Evolutionary conservation across 2,888 invertebrate genomes (phyloP), one percentile per base, ranked within the genome.

Genomic region (Chaetogeoica ovagalla): DNA sequence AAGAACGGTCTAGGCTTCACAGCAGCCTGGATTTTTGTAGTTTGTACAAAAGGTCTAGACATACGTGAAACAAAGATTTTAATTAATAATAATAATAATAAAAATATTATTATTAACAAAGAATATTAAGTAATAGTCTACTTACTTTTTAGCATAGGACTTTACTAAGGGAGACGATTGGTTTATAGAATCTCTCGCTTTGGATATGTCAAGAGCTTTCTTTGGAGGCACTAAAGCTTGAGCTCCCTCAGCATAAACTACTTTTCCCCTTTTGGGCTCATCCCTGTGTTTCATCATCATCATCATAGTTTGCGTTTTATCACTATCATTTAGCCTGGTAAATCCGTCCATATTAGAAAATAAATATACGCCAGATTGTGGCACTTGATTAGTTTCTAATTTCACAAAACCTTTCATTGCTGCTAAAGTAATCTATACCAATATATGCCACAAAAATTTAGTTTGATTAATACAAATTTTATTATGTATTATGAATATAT

Each of bases 401-500:
- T 79, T 79, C 21, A 79, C 63, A 59, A 79, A 79, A 30, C 79
- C 71, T 11, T 79, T 79, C 17, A 43, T 43, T 60, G 79, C 13
- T 23, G 79, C 71, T 57, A 79, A 71, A 65, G 79, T 79, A 30
- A 79, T 63, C 79, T 79, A 62, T 37, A 55, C 39, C 39, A 70
- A 21, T 4, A 79, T 15, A 21, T 2, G 17, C 21, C 3, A 30
- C 30, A 68, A 11, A 48, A n/a, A 55, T 37, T 66, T 66, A 43
- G 6, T 17, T 30, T 48, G 9, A n/a, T 9, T 60, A 82, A 87
- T 87, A 63, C n/a, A 68, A 30, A 30, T 19, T 43, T 39, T 8
- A 17, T 15, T 57, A 30, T 68, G n/a, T n/a, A 69, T 48, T 0
- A n/a, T n/a, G 39, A 74, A 43, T 65, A 43, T 13, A 69, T 59